Base-by-base conservation (phyloP, 2,113 vertebrate genomes). In the Indicator indicator region DNA sequence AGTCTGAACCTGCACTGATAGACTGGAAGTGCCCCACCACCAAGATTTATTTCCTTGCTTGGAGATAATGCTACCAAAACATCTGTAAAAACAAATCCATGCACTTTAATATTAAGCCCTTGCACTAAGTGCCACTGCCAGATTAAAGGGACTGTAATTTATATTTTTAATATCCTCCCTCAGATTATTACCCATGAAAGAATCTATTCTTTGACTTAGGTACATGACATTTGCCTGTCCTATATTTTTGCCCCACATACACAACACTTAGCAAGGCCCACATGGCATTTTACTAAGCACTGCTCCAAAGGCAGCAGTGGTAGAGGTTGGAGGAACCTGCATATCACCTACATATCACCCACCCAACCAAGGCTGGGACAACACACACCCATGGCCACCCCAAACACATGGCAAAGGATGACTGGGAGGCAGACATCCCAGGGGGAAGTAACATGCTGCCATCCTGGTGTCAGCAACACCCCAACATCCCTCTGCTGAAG, bases 301-400 rank as follows among this genome's bases (percentile, higher is more conserved):
- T 73, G 48, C 14, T 75, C 58, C 5, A 20, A 82, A 79, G 54
- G 13, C 42, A 72, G 52, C 33, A 12, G 60, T 4, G 27, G 14
- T 9, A 10, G 44, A 84, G 12, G 12, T 0, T 2, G 2, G 12
- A 17, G 64, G 11, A 67, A 42, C 36, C 46, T 5, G 7, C 15
- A 26, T 13, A 21, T 23, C 46, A 60, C 30, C 46, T 10, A 8
- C 15, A 14, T 6, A 16, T 24, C 80, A 65, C 38, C 20, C 32
- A 26, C 38, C 40, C 11, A 64, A 1, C 14, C 0, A 0, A 71
- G 30, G 24, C 64, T 50, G 30, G 33, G 48, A 32, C 30, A 72
- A 11, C 0, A 1, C 1, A 0, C 0, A 1, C 5, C 20, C 3
- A 1, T 0, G 2, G 52, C 21, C 71, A 20, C 46, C 19, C 9